These are phyloP conservation scores for Resseliella maxima DNA, from an alignment of 2,888 invertebrate genomes.

Conservation along the genomic window DNA sequence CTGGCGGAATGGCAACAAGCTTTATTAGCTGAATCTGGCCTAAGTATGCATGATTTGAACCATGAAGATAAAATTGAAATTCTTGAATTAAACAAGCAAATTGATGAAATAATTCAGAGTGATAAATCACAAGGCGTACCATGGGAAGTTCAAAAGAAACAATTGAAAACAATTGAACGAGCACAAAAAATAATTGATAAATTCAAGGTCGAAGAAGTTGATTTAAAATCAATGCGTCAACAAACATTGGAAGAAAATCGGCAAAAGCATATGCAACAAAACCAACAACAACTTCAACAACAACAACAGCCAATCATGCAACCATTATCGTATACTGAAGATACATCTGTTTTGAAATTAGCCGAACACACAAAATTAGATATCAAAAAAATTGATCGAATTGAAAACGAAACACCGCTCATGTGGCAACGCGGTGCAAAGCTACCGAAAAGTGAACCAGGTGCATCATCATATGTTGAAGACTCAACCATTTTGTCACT, in stretches of 20 bases:
- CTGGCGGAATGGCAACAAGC: constrained; percentile 53
- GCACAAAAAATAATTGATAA: constrained; percentile 67
- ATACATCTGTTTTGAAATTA: constrained; percentile 65
- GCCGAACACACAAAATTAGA: constrained; percentile 65
- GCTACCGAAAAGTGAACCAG: constrained; percentile 56
- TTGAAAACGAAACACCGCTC: constrained; percentile 60
- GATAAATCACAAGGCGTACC: constrained; percentile 64
- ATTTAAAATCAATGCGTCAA: constrained; percentile 65
- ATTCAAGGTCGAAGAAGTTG: constrained; percentile 68
- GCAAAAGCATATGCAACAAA: not conserved
- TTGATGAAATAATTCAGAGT: constrained; percentile 65
- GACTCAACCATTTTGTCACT: constrained; percentile 58
- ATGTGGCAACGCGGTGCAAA: constrained; percentile 57
- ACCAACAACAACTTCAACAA: constrained; percentile 61
- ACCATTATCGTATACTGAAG: constrained; percentile 65
- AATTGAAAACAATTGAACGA: constrained; percentile 66
- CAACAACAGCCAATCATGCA: constrained; percentile 62
- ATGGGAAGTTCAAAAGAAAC: constrained; percentile 67
- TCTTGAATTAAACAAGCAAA: constrained; percentile 66
- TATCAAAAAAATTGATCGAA: constrained; percentile 63
- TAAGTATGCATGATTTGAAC: constrained; percentile 64
- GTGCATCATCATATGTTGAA: constrained; percentile 44
- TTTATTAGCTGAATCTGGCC: constrained; percentile 56
- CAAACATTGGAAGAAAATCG: constrained; percentile 62
- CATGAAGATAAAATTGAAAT: constrained; percentile 66